phyloP scores from a whole-genome alignment of 2,888 invertebrate genomes.

The Tineola bisselliella region DNA sequence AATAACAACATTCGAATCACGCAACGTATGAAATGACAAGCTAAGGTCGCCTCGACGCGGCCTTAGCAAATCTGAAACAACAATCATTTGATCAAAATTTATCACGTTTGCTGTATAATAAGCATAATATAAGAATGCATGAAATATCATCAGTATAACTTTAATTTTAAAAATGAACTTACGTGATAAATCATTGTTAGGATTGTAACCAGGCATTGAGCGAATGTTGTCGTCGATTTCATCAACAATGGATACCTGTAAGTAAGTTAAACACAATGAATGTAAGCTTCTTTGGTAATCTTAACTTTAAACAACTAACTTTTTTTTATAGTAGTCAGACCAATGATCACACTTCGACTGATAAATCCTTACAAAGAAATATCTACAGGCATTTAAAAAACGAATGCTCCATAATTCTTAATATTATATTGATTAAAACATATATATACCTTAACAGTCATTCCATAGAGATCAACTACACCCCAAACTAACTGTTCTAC shows the following conservation, averaged over 20 bases:
- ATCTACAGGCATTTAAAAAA: too few relatives aligned
- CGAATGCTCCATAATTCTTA: too few relatives aligned
- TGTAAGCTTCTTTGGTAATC: too few relatives aligned
- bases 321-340: too few relatives aligned
- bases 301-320: too few relatives aligned
- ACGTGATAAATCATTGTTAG: not conserved
- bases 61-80: slow-evolving; percentile 21
- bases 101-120: too few relatives aligned
- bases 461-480: slow-evolving; percentile 93
- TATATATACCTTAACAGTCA: slow-evolving; percentile 76
- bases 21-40: slow-evolving; percentile 88
- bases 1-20: slow-evolving; percentile 92
- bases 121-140: too few relatives aligned
- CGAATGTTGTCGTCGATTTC: slow-evolving; percentile 24
- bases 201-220: slow-evolving; percentile 64
- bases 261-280: not conserved
- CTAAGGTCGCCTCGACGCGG: slow-evolving; percentile 70
- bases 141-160: too few relatives aligned
- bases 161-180: not conserved
- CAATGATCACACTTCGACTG: too few relatives aligned
- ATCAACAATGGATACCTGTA: not conserved
- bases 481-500: slow-evolving; percentile 89
- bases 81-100: not conserved
- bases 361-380: too few relatives aligned
- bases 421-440: too few relatives aligned